Evolutionary conservation across 2,797 vertebrate genomes (phyloP), one percentile per base, ranked within the genome.

Genomic region (Gouania willdenowi): DNA sequence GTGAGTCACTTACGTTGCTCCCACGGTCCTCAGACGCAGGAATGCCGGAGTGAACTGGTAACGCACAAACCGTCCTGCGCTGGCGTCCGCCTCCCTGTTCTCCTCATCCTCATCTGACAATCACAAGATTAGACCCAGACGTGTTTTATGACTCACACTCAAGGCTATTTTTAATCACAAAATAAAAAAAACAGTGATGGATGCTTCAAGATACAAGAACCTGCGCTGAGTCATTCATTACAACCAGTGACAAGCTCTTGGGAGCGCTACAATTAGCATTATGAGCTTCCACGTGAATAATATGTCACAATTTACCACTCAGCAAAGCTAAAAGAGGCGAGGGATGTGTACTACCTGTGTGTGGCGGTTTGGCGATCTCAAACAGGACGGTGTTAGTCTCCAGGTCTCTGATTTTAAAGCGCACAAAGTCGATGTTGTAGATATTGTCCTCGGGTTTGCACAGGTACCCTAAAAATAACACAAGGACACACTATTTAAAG

Each of bases 21-120:
- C 94, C 10, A 96, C 92, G 0, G 91, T 95, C 31, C 91, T 88
- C 36, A 97, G 89, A 2, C 87, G 87, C 38, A 97, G 88, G 61
- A 97, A 96, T 0, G 93, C 91, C 0, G 92, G 88, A 4, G 93
- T 95, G 84, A 97, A 97, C 77, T 95, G 94, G 72, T 97, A 97
- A 3, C 92, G 92, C 30, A 95, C 93, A n/a, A 97, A 97, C 27
- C 93, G 90, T 0, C 93, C 93, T 0, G 91, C 84, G 1, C 88
- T 91, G 35, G 80, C 26, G 0, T 95, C 93, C 30, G 72, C 75
- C 0, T 91, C 92, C 5, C 85, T 79, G 28, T 46, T 74, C 39
- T 90, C 92, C 3, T 92, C 91, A 0, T 88, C 83, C 0, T 85
- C 87, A 7, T 88, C 86, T 70, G 77, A 43, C 77, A 60, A 8